These are phyloP conservation scores for Lepidostoma basale DNA, from an alignment of 1,140 invertebrate species.

Conservation along the genomic window DNA sequence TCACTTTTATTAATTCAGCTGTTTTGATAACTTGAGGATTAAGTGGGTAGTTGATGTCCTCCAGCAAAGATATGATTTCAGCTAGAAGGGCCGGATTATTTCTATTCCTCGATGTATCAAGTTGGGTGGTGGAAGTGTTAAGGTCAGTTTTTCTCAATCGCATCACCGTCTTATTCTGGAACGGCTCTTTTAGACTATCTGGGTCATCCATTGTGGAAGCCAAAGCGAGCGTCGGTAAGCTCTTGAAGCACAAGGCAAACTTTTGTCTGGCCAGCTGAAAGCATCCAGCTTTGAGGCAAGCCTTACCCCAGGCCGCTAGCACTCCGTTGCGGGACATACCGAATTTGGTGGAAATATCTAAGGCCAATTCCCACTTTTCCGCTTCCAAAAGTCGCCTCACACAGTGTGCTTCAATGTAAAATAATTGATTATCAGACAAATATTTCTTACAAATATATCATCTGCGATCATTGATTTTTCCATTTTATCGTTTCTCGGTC, in stretches of 20 bases:
- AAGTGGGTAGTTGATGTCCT: constrained; percentile 61
- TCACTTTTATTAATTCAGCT: constrained; percentile 57
- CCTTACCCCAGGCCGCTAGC: constrained; percentile 85
- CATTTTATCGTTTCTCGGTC: too few relatives aligned
- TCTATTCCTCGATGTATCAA: constrained; percentile 36
- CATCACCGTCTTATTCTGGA: constrained; percentile 33
- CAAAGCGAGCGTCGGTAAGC: constrained; percentile 35
- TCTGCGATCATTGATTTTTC: too few relatives aligned
- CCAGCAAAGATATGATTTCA: constrained; percentile 72
- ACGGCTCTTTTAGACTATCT: not conserved
- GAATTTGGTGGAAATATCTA: constrained; percentile 86
- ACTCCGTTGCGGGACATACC: constrained; percentile 79
- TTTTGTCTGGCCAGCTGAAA: constrained; percentile 75
- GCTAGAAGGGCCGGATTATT: constrained; percentile 69
- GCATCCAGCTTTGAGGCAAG: constrained; percentile 79
- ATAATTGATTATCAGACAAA: too few relatives aligned
- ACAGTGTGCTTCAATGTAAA: constrained; percentile 55
- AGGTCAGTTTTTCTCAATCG: constrained; percentile 50
- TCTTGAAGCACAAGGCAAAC: constrained; percentile 65
- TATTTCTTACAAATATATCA: too few relatives aligned
- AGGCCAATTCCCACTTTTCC: constrained; percentile 82
- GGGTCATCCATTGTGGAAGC: not conserved
- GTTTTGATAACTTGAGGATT: constrained; percentile 55
- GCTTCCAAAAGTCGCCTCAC: constrained; percentile 69
- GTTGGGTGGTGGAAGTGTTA: constrained; percentile 43